Conservation (phyloP, 2,113 vertebrate genomes). For the Protomyctophum bolini region DNA sequence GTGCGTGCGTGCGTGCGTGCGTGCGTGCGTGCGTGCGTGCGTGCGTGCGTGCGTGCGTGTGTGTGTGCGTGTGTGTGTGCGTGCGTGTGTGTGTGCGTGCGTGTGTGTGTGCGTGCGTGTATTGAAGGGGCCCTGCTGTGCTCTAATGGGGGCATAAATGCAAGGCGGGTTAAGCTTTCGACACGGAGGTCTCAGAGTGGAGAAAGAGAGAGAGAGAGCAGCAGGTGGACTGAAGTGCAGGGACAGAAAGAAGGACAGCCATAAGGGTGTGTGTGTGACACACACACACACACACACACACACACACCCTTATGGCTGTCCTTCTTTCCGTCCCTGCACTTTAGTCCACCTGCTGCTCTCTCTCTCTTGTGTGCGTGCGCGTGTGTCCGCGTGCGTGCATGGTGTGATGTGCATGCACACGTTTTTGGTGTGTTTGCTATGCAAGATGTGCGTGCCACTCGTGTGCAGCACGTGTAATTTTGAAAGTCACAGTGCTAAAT, state of each 20-base stretch:
- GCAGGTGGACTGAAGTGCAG: constrained; percentile 62
- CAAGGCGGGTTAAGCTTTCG: constrained; percentile 70
- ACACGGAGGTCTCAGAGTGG: constrained; percentile 58
- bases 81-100: not conserved
- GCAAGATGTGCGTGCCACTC: too few species aligned
- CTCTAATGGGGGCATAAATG: constrained; percentile 75
- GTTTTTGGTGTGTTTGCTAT: too few species aligned
- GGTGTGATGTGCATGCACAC: too few species aligned
- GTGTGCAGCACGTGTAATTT: too few species aligned
- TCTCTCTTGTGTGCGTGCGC: constrained; percentile 40
- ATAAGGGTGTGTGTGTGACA: not conserved
- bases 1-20: not conserved
- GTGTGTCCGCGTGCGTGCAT: not conserved
- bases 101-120: constrained; percentile 1
- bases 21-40: constrained; percentile 30
- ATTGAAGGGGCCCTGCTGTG: constrained; percentile 74
- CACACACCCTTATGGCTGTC: constrained; percentile 10
- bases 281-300: not conserved
- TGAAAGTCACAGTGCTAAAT: too few species aligned
- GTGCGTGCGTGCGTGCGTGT: not conserved
- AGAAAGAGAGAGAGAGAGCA: constrained; percentile 64
- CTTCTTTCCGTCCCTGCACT: constrained; percentile 45
- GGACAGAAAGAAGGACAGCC: constrained; percentile 45
- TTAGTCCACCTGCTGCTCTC: constrained; percentile 67
- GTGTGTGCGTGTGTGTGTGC: constrained; percentile 5